Conservation (phyloP, 2,888 invertebrate species). For the Imbricaverruca yamaguchii region DNA sequence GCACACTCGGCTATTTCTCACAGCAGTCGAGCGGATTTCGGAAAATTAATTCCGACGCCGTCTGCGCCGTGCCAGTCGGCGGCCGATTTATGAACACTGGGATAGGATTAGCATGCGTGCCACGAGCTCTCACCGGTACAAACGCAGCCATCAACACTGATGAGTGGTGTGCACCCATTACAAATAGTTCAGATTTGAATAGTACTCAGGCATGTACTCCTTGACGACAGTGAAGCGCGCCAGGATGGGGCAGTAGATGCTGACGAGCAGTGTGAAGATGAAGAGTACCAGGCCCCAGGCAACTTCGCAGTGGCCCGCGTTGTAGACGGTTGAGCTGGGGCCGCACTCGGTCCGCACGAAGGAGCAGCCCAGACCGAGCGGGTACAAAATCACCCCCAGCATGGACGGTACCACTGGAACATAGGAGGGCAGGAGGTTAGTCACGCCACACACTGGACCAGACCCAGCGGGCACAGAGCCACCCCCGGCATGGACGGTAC, state of each 20-base stretch:
- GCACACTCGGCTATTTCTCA: background rate
- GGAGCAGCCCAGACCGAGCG: slow-evolving; percentile 41
- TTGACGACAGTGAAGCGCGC: slow-evolving; percentile 36
- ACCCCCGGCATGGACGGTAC: slow-evolving; percentile 41
- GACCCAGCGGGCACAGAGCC: slow-evolving; percentile 41
- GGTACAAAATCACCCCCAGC: slow-evolving; percentile 41
- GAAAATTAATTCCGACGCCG: background rate
- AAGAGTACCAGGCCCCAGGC: slow-evolving; percentile 44
- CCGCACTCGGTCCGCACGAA: slow-evolving; percentile 42
- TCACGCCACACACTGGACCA: too few species aligned
- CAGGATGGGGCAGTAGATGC: slow-evolving; percentile 44
- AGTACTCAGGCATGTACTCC: slow-evolving; percentile 17
- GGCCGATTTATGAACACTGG: background rate
- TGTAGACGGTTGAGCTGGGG: slow-evolving; percentile 36
- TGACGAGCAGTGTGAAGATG: slow-evolving; percentile 41
- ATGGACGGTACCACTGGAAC: slow-evolving; percentile 42
- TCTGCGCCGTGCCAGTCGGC: background rate
- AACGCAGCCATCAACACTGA: background rate
- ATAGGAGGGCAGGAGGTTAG: too few species aligned
- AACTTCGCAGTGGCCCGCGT: slow-evolving; percentile 40
- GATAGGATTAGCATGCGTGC: slow-evolving; percentile 8
- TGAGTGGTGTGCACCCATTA: too few species aligned
- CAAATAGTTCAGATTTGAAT: slow-evolving; percentile 11
- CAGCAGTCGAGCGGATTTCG: background rate
- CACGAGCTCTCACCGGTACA: background rate